Evolutionary conservation across 2,797 vertebrate genomes (phyloP).

Genomic region (Buceros bicornis): DNA sequence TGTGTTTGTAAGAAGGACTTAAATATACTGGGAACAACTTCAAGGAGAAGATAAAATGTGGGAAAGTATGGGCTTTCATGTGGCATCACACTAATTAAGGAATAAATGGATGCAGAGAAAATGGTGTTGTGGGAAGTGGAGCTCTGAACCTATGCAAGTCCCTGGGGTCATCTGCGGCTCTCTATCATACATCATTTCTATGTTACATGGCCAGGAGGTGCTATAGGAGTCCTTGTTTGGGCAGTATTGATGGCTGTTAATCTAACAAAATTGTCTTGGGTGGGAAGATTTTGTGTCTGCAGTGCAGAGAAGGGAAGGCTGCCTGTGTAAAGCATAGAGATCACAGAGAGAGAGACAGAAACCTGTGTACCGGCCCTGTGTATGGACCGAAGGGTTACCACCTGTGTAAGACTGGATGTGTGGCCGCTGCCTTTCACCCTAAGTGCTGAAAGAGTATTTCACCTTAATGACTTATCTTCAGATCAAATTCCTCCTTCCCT

Average conservation of each 20-base stretch:
- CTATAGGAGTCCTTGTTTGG: not conserved
- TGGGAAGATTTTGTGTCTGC: not conserved
- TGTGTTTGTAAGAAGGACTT: not conserved
- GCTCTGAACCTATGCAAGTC: not conserved
- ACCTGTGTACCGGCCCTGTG: fast-evolving
- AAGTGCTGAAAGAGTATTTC: not conserved
- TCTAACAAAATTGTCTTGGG: not conserved
- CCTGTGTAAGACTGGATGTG: not conserved
- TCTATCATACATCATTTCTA: not conserved
- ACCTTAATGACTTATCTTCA: not conserved
- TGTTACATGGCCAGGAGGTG: not conserved
- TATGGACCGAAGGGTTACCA: not conserved
- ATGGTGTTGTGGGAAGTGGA: conserved; percentile 31
- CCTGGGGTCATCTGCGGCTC: not conserved
- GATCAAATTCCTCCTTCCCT: not conserved
- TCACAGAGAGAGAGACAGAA: not conserved
- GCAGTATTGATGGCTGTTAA: not conserved
- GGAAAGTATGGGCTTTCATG: conserved; percentile 38
- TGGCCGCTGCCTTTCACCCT: not conserved
- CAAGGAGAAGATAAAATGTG: conserved; percentile 14
- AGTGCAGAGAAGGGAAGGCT: not conserved
- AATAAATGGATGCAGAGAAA: conserved; percentile 44
- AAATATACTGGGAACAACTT: conserved; percentile 41
- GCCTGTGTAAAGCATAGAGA: fast-evolving
- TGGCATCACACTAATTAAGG: conserved; percentile 22